phyloP scores from a whole-genome alignment of 2,797 vertebrate species.

The Hirundo rustica region DNA sequence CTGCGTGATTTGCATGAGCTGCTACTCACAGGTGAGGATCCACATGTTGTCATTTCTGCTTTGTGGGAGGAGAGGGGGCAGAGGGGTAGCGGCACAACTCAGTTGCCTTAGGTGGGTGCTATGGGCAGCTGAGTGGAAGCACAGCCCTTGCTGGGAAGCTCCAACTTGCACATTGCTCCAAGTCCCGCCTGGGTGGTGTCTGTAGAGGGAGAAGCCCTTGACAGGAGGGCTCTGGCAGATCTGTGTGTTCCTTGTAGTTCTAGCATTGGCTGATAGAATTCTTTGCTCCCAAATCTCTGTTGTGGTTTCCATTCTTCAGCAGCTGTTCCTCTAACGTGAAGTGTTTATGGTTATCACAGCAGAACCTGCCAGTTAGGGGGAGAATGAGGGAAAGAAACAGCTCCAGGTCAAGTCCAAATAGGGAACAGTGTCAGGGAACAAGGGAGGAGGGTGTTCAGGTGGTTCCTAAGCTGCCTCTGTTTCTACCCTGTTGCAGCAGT shows the following conservation, averaged over 20 bases:
- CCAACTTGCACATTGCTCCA: no score
- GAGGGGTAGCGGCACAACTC: not conserved
- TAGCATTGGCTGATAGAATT: not conserved
- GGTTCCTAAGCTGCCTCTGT: no score
- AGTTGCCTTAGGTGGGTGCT: not conserved
- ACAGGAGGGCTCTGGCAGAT: not conserved
- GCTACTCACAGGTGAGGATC: not conserved
- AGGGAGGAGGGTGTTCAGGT: no score
- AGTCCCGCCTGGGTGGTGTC: not conserved
- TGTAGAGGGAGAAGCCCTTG: not conserved
- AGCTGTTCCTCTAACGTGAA: no score
- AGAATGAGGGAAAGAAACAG: not conserved
- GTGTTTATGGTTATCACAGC: no score
- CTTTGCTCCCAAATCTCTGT: no score
- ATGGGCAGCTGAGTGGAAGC: not conserved
- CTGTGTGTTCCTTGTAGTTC: not conserved
- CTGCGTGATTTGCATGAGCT: not conserved
- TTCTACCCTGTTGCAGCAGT: no score
- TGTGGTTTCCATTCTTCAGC: not conserved
- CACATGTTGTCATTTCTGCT: not conserved
- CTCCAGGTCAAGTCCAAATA: no score
- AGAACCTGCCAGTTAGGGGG: not conserved
- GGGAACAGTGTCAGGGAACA: no score
- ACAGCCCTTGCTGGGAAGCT: not conserved
- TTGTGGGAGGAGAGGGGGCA: not conserved